A percentile compares a stretch with the other conserved stretches of the same genome.
Conservation (phyloP, 2,888 invertebrate genomes). For the Ligdia adustata region DNA sequence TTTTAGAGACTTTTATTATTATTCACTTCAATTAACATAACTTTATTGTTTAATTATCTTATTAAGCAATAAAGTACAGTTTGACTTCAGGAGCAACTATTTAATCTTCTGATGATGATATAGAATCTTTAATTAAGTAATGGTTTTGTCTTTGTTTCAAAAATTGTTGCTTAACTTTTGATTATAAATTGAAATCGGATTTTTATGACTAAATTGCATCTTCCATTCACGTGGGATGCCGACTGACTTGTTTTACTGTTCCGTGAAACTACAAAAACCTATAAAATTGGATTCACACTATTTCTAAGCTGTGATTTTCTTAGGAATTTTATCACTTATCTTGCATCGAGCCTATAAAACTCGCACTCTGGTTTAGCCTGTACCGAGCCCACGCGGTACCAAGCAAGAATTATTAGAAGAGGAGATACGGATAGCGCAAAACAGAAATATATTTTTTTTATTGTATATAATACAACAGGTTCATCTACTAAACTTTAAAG, state of each 20-base stretch:
- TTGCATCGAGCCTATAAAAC: slow-evolving; percentile 29
- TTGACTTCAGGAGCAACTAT: too few species aligned
- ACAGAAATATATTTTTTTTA: slow-evolving; percentile 14
- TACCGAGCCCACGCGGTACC: slow-evolving; percentile 33
- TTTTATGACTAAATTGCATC: too few species aligned
- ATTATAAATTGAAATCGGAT: too few species aligned
- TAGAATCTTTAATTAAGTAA: too few species aligned
- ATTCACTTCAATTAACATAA: too few species aligned
- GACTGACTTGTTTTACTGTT: slow-evolving; percentile 1
- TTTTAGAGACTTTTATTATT: too few species aligned
- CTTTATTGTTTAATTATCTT: too few species aligned
- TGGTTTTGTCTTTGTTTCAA: too few species aligned
- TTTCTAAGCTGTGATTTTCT: slow-evolving; percentile 19
- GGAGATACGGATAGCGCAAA: slow-evolving; percentile 21
- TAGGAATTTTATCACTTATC: slow-evolving; percentile 34
- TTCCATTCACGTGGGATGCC: background rate
- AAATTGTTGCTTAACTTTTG: too few species aligned
- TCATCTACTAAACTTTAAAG: too few species aligned
- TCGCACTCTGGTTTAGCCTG: slow-evolving; percentile 30
- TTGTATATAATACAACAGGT: background rate
- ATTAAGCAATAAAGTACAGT: too few species aligned
- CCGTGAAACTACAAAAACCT: slow-evolving; percentile 3
- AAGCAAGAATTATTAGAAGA: slow-evolving; percentile 28
- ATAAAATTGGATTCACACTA: slow-evolving; percentile 12
- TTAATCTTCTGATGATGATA: too few species aligned